These are phyloP conservation scores for Chrysolina haemoptera DNA, from an alignment of 2,888 invertebrate species.

Conservation along the genomic window DNA sequence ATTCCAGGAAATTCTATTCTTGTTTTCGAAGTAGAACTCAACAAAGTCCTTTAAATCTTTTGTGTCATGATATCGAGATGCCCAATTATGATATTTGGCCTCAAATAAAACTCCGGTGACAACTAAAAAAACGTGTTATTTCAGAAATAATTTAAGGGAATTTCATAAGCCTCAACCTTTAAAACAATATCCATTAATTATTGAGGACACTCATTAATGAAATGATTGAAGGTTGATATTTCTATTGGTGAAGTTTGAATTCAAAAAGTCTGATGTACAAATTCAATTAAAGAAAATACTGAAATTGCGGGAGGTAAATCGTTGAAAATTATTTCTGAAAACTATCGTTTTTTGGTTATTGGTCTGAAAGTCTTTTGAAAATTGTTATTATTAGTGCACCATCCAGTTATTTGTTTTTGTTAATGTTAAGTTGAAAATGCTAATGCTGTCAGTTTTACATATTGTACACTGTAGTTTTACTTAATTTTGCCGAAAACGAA, in stretches of 20 bases:
- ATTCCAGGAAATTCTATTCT: conserved; percentile 92
- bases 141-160: background rate
- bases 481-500: conserved; percentile 1
- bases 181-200: background rate
- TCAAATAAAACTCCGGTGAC: background rate
- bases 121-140: background rate
- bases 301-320: too few species aligned
- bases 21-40: conserved; percentile 92
- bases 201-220: too few species aligned
- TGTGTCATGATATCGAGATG: background rate
- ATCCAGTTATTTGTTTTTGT: conserved; percentile 1
- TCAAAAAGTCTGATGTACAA: too few species aligned
- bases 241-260: too few species aligned
- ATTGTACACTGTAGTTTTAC: conserved; percentile 7
- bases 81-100: background rate
- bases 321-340: background rate
- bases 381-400: conserved; percentile 7
- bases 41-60: conserved; percentile 77
- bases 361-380: background rate
- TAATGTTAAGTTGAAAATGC: background rate
- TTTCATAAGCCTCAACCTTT: background rate
- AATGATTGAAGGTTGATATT: too few species aligned
- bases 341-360: background rate
- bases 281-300: too few species aligned
- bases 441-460: background rate